These are phyloP conservation scores for Epinephelus cyanopodus DNA, from an alignment of 2,113 vertebrate genomes.

Conservation along the genomic window DNA sequence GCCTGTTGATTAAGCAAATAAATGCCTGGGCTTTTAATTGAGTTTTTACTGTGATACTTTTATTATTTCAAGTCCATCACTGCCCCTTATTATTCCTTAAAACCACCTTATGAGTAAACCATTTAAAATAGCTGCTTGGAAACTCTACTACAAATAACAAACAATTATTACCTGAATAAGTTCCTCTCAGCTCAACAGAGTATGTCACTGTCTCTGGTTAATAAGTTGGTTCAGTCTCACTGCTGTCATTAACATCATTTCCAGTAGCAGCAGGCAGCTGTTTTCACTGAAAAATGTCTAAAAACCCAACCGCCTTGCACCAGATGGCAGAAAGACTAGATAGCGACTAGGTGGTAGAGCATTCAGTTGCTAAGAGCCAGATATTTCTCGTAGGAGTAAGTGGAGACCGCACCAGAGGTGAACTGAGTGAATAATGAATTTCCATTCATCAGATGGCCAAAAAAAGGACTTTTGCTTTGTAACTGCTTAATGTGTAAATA, in stretches of 20 bases:
- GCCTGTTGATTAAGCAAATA: no score
- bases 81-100: neutral
- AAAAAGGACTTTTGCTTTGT: neutral
- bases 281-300: no score
- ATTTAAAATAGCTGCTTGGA: neutral
- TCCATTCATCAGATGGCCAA: neutral
- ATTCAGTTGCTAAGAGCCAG: neutral
- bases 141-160: no score
- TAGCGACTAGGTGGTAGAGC: neutral
- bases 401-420: neutral
- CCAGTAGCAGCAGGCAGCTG: no score
- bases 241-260: neutral
- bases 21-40: no score
- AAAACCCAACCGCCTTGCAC: no score
- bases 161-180: neutral
- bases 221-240: neutral
- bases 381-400: neutral
- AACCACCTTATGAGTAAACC: neutral
- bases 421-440: neutral
- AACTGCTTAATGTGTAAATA: neutral
- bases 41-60: no score
- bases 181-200: no score
- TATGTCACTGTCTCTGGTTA: no score
- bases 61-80: no score
- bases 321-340: neutral